Base-by-base conservation (phyloP, 30 jellyfish, hydroid and myxozoan genomes). In the Nemopilema nomurai region DNA sequence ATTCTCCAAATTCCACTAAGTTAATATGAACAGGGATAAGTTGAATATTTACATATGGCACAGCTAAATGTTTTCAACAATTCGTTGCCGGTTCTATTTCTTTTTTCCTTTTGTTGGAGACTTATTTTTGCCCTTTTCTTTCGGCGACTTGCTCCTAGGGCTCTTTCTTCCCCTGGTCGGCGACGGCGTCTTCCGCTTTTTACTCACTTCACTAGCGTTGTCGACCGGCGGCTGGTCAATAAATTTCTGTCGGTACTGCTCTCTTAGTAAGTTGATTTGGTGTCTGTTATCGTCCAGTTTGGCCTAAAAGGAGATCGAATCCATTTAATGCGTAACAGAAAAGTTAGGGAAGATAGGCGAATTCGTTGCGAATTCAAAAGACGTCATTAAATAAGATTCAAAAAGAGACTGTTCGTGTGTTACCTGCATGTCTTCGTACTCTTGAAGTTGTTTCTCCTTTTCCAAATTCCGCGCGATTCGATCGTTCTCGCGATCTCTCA, bases 351-450 rank as follows among this genome's bases (percentile, higher is more conserved):
- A 41, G 57, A 41, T 41, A 41, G 57, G 57, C n/a, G n/a, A n/a
- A n/a, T n/a, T n/a, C n/a, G n/a, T n/a, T n/a, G n/a, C 13, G 57
- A 41, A 41, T 41, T 41, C 57, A 41, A 41, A 41, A 41, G 57
- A 41, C 57, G 57, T 41, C 9, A 41, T 41, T 41, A 6, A 6
- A 41, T 3, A 41, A 41, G 57, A 13, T 3, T 41, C 9, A 70
- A 70, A 3, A 6, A 41, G 57, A 41, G 6, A 41, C 13, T 41
- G 57, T 3, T 13, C 57, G 57, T 41, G 13, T 3, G 57, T 41
- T 51, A 93, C 98, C 96, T 93, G 97, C 93, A 93, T 65, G 18
- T 75, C 93, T 70, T 89, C 97, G 67, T 93, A 87, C 51, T 81
- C 96, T 51, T 73, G 87, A 18, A 93, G 74, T 57, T 93, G 98